Percentiles rank a stretch among this genome's conserved stretches.
Conservation (phyloP, 2,888 invertebrate genomes). For the Sinopyrophorus schimmeli region DNA sequence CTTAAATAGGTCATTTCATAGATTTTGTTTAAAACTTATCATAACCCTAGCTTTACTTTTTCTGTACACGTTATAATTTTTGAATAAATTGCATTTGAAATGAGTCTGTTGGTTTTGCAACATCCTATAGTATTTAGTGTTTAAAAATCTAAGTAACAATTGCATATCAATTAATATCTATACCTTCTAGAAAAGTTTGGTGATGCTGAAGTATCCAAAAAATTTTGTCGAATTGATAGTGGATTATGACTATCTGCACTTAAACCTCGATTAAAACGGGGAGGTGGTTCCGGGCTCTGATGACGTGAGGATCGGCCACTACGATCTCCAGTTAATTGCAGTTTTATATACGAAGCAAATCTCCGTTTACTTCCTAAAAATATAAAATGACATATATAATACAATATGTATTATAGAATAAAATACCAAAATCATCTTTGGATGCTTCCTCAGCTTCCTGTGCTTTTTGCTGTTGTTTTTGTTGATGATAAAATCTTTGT, state of each 20-base stretch:
- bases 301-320: constrained; percentile 55
- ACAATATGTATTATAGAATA: background rate
- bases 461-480: constrained; percentile 67
- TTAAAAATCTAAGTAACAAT: background rate
- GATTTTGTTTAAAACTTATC: no score
- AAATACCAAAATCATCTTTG: constrained; percentile 36
- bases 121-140: no score
- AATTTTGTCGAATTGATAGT: constrained; percentile 62
- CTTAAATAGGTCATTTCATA: no score
- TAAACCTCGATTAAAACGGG: constrained; percentile 53
- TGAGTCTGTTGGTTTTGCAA: no score
- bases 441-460: constrained; percentile 52
- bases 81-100: no score
- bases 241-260: constrained; percentile 56
- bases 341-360: constrained; percentile 81
- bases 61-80: no score
- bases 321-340: constrained; percentile 66
- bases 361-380: constrained; percentile 65
- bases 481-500: constrained; percentile 78
- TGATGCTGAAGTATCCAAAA: constrained; percentile 60
- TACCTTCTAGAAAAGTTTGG: constrained; percentile 62
- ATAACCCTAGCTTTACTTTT: no score
- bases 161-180: background rate
- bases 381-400: background rate
- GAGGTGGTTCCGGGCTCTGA: constrained; percentile 66